A percentile compares a stretch with the other conserved stretches of the same genome.
Conservation (phyloP, 2,113 vertebrate genomes). For the Onychostruthus taczanowskii region DNA sequence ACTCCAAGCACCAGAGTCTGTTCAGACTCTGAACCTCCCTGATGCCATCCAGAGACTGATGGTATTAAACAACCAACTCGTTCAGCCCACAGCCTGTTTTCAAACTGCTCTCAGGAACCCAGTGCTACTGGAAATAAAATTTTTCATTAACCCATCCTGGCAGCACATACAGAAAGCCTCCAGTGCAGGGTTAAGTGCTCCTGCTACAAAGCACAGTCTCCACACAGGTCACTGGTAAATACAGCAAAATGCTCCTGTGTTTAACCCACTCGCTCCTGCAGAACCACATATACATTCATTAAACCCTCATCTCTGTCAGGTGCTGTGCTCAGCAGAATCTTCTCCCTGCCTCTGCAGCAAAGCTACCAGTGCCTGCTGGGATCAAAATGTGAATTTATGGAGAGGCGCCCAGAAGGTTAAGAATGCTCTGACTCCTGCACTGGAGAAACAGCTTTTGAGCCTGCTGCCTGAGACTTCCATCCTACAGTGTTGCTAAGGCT, state of each 20-base stretch:
- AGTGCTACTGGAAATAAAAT: not conserved
- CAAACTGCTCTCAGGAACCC: not conserved
- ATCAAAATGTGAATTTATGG: not conserved
- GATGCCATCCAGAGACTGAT: not conserved
- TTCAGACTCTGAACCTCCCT: not conserved
- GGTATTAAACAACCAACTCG: accelerated
- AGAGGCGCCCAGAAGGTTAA: not conserved
- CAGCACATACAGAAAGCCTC: not conserved
- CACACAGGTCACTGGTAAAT: not conserved
- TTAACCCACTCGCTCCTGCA: not conserved
- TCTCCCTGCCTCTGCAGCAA: not conserved
- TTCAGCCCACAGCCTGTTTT: not conserved
- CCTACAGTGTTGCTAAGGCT: not conserved
- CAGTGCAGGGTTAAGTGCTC: not conserved
- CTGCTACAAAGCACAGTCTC: not conserved
- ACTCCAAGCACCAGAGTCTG: not conserved
- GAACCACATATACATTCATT: accelerated
- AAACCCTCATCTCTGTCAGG: not conserved
- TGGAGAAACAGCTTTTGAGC: not conserved
- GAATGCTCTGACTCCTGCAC: not conserved
- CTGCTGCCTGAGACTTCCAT: not conserved
- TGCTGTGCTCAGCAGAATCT: not conserved
- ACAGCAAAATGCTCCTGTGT: not conserved
- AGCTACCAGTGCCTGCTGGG: not conserved
- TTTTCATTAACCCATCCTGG: not conserved